Evolutionary conservation across 2,888 invertebrate genomes (phyloP).

Genomic region (Euzetes globulus): DNA sequence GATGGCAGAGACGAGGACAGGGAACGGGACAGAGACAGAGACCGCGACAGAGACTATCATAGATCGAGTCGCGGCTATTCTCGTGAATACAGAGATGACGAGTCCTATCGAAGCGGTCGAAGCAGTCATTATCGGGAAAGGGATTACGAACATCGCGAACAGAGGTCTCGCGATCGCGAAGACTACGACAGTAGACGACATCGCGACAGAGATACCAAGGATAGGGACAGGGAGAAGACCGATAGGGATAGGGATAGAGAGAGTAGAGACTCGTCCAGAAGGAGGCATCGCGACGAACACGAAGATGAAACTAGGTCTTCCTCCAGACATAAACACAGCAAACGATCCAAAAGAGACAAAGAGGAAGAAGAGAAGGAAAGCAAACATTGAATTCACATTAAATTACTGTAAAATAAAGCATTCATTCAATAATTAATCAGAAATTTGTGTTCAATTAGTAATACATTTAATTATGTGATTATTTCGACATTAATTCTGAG

Average conservation of each 20-base stretch:
- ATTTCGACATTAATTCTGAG: background rate
- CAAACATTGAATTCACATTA: background rate
- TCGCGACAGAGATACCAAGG: constrained; percentile 24
- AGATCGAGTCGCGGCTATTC: constrained; percentile 18
- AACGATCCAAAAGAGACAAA: constrained; percentile 40
- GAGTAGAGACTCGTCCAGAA: constrained; percentile 8
- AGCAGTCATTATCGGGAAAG: constrained; percentile 46
- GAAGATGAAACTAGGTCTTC: constrained; percentile 32
- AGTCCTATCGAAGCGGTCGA: constrained; percentile 33
- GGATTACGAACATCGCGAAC: constrained; percentile 44
- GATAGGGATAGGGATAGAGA: constrained; percentile 39
- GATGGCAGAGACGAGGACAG: constrained; percentile 28
- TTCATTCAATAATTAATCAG: background rate
- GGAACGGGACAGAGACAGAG: constrained; percentile 43
- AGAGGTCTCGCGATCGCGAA: constrained; percentile 38
- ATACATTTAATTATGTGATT: background rate
- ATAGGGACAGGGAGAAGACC: constrained; percentile 40
- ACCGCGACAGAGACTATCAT: constrained; percentile 39
- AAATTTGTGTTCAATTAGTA: background rate
- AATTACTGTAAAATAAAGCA: background rate
- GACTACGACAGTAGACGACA: constrained; percentile 19
- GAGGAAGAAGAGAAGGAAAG: constrained; percentile 36
- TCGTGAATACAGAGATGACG: constrained; percentile 17
- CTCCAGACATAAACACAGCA: constrained; percentile 39
- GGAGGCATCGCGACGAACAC: constrained; percentile 26